Conservation (phyloP, 2,888 invertebrate species). For the Melieria omissa region DNA sequence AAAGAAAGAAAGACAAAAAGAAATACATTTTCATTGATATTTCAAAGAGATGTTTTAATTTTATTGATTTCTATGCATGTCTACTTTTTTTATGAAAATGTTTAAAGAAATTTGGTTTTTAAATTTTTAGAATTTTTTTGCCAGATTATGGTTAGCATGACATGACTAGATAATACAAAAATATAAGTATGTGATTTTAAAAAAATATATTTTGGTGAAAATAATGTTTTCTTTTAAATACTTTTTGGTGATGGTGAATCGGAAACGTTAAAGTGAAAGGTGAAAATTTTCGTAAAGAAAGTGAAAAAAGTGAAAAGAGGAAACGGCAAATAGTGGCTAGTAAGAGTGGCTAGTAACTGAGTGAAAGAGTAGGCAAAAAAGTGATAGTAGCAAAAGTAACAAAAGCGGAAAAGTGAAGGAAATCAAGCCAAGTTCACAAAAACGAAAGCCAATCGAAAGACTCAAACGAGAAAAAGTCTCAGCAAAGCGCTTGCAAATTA, state of each 20-base stretch:
- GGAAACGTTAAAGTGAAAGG: conserved; percentile 9
- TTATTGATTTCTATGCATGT: no score
- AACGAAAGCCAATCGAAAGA: conserved; percentile 2
- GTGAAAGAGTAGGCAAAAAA: conserved; percentile 1
- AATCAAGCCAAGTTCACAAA: not conserved
- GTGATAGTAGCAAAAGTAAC: not conserved
- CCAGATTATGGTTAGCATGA: no score
- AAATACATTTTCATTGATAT: not conserved
- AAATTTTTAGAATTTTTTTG: conserved; percentile 13
- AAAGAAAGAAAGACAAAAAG: conserved; percentile 48
- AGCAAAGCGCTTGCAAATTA: conserved; percentile 44
- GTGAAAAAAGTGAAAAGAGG: conserved; percentile 4
- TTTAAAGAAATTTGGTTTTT: not conserved
- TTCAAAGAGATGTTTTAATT: conserved; percentile 25
- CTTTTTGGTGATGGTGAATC: not conserved
- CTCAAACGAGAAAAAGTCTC: conserved; percentile 17
- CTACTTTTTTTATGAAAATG: not conserved
- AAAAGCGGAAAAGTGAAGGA: not conserved
- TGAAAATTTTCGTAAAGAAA: not conserved
- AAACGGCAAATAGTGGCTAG: conserved; percentile 5
- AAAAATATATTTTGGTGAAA: no score
- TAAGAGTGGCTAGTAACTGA: not conserved
- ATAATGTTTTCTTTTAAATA: no score
- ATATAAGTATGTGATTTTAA: no score
- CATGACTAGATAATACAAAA: no score